Conservation (phyloP, 2,113 vertebrate genomes). For the Hoplias malabaricus region DNA sequence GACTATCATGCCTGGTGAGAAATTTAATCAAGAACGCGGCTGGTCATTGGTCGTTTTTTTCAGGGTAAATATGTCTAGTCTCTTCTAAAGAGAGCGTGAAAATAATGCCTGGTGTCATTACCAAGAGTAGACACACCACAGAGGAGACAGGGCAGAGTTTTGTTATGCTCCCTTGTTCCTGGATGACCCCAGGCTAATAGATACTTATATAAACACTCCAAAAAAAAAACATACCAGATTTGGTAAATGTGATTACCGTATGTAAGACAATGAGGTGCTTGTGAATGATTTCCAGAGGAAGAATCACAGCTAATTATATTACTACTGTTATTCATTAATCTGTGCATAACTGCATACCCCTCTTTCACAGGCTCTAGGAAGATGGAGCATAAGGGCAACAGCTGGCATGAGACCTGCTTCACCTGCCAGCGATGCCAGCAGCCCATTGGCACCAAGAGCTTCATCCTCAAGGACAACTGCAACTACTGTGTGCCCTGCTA, state of each 20-base stretch:
- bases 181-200: not conserved
- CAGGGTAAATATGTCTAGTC: no score
- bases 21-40: no score
- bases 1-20: slow-evolving; percentile 87
- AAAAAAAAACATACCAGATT: not conserved
- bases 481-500: slow-evolving; percentile 86
- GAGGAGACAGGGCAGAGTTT: not conserved
- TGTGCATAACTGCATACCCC: not conserved
- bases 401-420: slow-evolving; percentile 88
- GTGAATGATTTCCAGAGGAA: not conserved
- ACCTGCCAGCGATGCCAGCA: slow-evolving; percentile 80
- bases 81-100: no score
- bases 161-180: not conserved
- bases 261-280: not conserved
- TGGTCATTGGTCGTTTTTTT: no score
- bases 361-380: slow-evolving; percentile 78
- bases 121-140: no score
- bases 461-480: slow-evolving; percentile 81
- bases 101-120: no score
- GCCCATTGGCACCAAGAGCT: slow-evolving; percentile 85
- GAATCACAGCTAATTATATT: not conserved
- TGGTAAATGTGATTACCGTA: not conserved
- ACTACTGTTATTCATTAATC: not conserved
- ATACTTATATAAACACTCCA: not conserved
- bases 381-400: slow-evolving; percentile 86